Base-by-base conservation (phyloP, 1,140 invertebrate species). In the Lysiphlebus fabarum region DNA sequence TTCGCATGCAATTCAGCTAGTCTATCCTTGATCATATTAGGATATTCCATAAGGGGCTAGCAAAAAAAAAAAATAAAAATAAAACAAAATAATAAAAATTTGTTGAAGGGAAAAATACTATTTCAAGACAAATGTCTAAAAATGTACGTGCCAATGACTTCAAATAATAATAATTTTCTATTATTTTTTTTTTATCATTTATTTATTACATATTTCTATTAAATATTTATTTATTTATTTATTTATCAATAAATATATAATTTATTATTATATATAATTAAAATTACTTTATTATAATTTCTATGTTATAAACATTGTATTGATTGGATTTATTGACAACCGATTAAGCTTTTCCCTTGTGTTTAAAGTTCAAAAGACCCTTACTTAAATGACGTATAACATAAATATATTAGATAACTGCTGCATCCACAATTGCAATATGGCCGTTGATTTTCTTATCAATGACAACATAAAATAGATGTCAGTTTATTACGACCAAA, bases 21-120 rank as follows among this genome's bases (percentile, higher is more conserved):
- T 45, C 34, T 56, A 5, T 45, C 47, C 53, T 34, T 49, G 54
- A 56, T 55, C 54, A 57, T 57, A 61, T 56, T 57, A 53, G 59
- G 41, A 41, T 34, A 56, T 61, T 38, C 42, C 54, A 47, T 53
- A 61, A 55, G 47, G 38, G 48, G 58, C 38, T 49, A 12, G 34
- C 9, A 36, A 38, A 47, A 49, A 14, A 26, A 48, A 34, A 14
- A 38, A 36, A 51, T 42, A 60, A 42, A 36, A 43, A 47, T 42
- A 14, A 26, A 48, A 34, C 10, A 38, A 43, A 51, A 49, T 55
- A 42, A 53, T 54, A 53, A 59, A 37, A 45, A 33, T 59, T 41
- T 53, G 47, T 26, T 61, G 53, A 17, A 17, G 17, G 17, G 17
- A 3, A 17, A 17, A 17, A 17, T 1, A 17, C 3, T 1, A 1